phyloP scores from a whole-genome alignment of 2,888 invertebrate species.

The Agonopterix heracliana region DNA sequence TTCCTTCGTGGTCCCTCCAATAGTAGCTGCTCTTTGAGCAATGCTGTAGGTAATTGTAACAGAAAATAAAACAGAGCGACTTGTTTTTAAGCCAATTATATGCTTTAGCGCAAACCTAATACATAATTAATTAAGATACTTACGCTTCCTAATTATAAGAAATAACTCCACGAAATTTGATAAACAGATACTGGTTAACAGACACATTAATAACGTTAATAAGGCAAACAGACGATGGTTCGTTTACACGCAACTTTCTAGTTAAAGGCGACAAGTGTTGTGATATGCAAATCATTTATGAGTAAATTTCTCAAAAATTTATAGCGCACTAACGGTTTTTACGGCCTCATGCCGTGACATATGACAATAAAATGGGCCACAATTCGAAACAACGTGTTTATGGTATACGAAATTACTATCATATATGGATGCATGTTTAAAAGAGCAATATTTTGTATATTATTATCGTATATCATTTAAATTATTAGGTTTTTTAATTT shows the following conservation, averaged over 20 bases:
- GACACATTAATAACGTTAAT: slow-evolving; percentile 55
- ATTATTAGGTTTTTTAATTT: slow-evolving; percentile 25
- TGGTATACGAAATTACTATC: slow-evolving; percentile 50
- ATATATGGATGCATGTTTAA: slow-evolving; percentile 35
- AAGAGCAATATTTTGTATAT: slow-evolving; percentile 39
- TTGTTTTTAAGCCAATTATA: too few relatives aligned
- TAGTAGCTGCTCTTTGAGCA: too few relatives aligned
- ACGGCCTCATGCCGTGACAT: slow-evolving; percentile 59
- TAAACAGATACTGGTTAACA: slow-evolving; percentile 32
- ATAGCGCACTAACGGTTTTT: slow-evolving; percentile 43
- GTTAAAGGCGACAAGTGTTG: slow-evolving; percentile 51
- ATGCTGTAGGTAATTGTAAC: too few relatives aligned
- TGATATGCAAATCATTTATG: slow-evolving; percentile 56
- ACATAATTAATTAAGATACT: too few relatives aligned
- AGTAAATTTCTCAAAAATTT: slow-evolving; percentile 40
- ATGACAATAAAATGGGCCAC: slow-evolving; percentile 53
- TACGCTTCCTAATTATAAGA: slow-evolving; percentile 6
- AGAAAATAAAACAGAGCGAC: too few relatives aligned
- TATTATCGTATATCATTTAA: slow-evolving; percentile 41
- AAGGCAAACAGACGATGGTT: slow-evolving; percentile 40
- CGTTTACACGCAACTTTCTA: slow-evolving; percentile 46
- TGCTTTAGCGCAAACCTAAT: not conserved
- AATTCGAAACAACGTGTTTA: slow-evolving; percentile 63
- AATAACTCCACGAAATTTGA: slow-evolving; percentile 31
- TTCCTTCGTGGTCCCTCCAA: too few relatives aligned